A percentile compares a stretch with the other conserved stretches of the same genome.
Conservation (phyloP, 2,797 vertebrate species). For the Amblyraja radiata region DNA sequence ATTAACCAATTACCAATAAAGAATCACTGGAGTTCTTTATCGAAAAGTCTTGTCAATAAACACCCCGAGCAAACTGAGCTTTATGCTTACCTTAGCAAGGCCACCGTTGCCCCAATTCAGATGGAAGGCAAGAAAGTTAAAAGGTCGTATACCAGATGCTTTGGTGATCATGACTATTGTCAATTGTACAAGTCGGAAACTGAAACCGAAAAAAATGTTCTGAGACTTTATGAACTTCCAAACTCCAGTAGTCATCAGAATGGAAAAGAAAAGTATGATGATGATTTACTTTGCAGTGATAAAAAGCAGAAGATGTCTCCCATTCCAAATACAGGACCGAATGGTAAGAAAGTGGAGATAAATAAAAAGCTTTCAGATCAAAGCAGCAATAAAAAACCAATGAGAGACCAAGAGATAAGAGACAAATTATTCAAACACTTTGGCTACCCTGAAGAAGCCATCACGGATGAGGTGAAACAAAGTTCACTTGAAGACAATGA, state of each 20-base stretch:
- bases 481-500: slow-evolving; percentile 63
- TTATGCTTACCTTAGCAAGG: slow-evolving; percentile 79
- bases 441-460: slow-evolving; percentile 60
- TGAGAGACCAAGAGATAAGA: slow-evolving; percentile 70
- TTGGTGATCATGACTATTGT: slow-evolving; percentile 97
- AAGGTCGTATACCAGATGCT: slow-evolving; percentile 64
- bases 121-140: slow-evolving; percentile 56
- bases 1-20: slow-evolving; percentile 4
- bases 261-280: neutral
- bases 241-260: slow-evolving; percentile 49
- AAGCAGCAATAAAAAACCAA: slow-evolving; percentile 48
- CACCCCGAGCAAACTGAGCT: slow-evolving; percentile 87
- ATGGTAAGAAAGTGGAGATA: neutral
- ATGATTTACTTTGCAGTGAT: neutral
- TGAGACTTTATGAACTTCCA: slow-evolving; percentile 59
- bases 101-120: slow-evolving; percentile 43
- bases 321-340: neutral
- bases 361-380: slow-evolving; percentile 26
- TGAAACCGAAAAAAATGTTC: slow-evolving; percentile 59
- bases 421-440: slow-evolving; percentile 72
- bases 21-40: slow-evolving; percentile 46
- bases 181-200: slow-evolving; percentile 64
- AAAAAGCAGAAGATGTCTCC: slow-evolving; percentile 30
- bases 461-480: slow-evolving; percentile 59
- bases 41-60: slow-evolving; percentile 64